Conservation (phyloP, 2,113 vertebrate genomes). For the Cephalopholis sonnerati region DNA sequence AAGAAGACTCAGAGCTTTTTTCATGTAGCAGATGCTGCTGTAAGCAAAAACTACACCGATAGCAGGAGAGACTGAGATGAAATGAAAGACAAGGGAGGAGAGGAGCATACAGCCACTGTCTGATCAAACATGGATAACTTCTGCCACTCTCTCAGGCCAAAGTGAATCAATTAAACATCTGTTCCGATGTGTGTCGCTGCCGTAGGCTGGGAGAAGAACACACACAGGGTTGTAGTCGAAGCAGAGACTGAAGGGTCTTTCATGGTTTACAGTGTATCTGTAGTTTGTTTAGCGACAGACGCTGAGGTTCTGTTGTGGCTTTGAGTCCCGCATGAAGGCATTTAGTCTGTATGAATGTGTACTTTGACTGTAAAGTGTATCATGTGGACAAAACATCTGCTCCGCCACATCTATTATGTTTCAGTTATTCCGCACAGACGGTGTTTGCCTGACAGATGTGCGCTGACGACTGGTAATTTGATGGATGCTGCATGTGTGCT, state of each 20-base stretch:
- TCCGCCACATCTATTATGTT: conserved; percentile 62
- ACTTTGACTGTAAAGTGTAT: conserved; percentile 46
- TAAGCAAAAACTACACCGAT: conserved; percentile 35
- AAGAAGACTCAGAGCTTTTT: background rate
- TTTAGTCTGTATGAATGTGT: conserved; percentile 50
- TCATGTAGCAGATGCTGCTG: conserved; percentile 31
- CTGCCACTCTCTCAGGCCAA: conserved; percentile 40
- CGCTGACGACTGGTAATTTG: conserved; percentile 49
- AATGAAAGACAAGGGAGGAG: conserved; percentile 22
- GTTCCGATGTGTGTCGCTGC: conserved; percentile 51
- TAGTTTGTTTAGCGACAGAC: conserved; percentile 68
- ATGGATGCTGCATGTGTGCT: conserved; percentile 50
- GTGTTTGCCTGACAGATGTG: conserved; percentile 64
- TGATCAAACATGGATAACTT: conserved; percentile 70
- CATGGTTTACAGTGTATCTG: conserved; percentile 61
- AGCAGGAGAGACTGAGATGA: background rate
- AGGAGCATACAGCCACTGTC: conserved; percentile 26
- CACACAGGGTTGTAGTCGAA: conserved; percentile 48
- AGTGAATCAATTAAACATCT: conserved; percentile 77
- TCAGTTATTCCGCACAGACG: conserved; percentile 33
- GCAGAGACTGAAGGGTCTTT: conserved; percentile 71
- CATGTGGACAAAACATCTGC: conserved; percentile 66
- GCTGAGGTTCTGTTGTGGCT: conserved; percentile 71
- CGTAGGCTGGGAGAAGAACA: conserved; percentile 53
- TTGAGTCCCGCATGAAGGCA: conserved; percentile 52